phyloP scores from a whole-genome alignment of 2,113 vertebrate species.

The Furnarius figulus region DNA sequence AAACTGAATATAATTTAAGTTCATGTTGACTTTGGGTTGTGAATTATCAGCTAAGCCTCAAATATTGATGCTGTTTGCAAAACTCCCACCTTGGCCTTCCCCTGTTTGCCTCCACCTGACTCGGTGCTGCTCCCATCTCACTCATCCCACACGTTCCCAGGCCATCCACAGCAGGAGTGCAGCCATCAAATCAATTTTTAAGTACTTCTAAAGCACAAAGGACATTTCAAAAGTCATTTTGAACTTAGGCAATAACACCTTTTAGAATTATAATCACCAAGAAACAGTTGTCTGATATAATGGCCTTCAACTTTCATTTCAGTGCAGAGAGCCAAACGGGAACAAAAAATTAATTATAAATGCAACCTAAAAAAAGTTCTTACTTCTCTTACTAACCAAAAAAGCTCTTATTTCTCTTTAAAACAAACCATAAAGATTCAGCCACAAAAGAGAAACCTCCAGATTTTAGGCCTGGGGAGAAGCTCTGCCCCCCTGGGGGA shows the following conservation, averaged over 20 bases:
- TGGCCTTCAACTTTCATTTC: neutral
- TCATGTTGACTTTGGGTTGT: neutral
- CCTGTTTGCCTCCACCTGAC: neutral
- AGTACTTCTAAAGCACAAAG: neutral
- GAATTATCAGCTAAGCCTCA: neutral
- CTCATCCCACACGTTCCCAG: neutral
- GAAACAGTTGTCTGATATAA: neutral
- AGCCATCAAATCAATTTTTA: neutral
- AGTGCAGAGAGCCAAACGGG: neutral
- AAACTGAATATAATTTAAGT: neutral
- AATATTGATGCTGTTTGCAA: neutral
- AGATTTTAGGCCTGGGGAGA: neutral
- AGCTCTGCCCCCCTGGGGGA: neutral
- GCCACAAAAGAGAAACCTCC: neutral
- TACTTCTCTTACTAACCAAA: neutral
- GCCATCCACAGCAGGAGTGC: neutral
- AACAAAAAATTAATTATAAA: neutral
- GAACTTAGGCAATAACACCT: neutral
- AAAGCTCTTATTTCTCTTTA: neutral
- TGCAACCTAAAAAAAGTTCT: neutral
- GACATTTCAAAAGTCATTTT: neutral
- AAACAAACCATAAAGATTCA: neutral
- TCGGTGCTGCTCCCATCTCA: rapidly evolving
- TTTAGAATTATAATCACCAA: neutral
- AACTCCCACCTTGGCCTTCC: neutral